Percentiles rank a stretch among this genome's conserved stretches.
Evolutionary conservation across 2,113 vertebrate species (phyloP).

Genomic region (Chrysochloris asiatica): DNA sequence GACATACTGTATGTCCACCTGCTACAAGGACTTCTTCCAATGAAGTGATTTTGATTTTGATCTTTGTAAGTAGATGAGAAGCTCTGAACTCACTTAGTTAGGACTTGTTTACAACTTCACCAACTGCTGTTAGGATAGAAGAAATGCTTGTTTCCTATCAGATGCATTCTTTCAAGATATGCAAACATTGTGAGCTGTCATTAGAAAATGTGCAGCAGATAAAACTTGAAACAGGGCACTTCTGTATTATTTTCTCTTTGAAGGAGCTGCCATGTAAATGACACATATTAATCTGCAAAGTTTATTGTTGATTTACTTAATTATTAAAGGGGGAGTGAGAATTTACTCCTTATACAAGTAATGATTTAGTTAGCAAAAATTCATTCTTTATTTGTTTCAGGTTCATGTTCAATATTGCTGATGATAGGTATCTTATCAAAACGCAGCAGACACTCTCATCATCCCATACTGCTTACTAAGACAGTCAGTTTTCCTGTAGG

Average conservation of each 20-base stretch:
- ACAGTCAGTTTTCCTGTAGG: not conserved
- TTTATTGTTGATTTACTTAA: not conserved
- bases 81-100: not conserved
- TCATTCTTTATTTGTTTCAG: not conserved
- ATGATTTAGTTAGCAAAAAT: not conserved
- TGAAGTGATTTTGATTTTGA: not conserved
- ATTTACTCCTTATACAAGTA: not conserved
- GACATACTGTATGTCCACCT: not conserved
- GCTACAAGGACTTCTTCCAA: not conserved
- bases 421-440: not conserved
- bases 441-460: not conserved
- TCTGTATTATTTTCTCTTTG: not conserved
- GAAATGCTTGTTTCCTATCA: not conserved
- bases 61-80: slow-evolving; percentile 61
- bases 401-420: not conserved
- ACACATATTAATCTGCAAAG: not conserved
- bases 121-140: not conserved
- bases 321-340: not conserved
- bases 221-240: not conserved
- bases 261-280: not conserved
- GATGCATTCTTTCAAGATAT: not conserved
- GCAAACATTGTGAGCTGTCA: not conserved
- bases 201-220: not conserved
- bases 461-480: not conserved
- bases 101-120: not conserved